Conservation (phyloP, 1,140 invertebrate species). For the Orchestia grillus region DNA sequence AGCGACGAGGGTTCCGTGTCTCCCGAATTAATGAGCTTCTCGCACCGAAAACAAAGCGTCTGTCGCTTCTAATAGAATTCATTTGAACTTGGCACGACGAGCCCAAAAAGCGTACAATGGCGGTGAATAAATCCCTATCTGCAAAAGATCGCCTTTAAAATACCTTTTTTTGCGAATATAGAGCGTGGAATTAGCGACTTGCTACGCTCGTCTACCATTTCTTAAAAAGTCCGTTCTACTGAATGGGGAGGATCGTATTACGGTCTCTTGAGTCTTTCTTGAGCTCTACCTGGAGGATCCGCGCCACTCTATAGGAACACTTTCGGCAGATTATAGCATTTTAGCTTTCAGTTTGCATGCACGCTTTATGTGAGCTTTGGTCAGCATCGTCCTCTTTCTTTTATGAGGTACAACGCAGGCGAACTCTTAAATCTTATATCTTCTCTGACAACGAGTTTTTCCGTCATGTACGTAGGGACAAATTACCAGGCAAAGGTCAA, state of each 20-base stretch:
- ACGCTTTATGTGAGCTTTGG: neutral
- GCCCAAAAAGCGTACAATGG: slow-evolving; percentile 42
- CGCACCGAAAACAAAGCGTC: slow-evolving; percentile 22
- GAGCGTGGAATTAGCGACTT: neutral
- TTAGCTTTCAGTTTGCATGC: neutral
- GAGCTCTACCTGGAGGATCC: neutral
- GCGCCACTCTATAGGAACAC: neutral
- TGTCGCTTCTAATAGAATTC: slow-evolving; percentile 50
- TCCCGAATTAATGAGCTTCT: slow-evolving; percentile 10
- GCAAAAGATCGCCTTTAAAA: neutral
- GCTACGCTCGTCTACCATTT: neutral
- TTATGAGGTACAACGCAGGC: neutral
- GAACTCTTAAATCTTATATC: too few relatives aligned
- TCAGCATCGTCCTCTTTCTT: neutral
- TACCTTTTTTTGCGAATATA: slow-evolving; percentile 17
- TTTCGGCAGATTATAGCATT: neutral
- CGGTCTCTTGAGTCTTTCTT: neutral
- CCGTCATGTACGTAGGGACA: too few relatives aligned
- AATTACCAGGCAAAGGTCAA: too few relatives aligned
- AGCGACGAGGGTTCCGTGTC: neutral
- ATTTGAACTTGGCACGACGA: neutral
- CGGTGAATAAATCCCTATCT: slow-evolving; percentile 12
- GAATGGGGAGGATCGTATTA: neutral
- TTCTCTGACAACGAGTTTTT: too few relatives aligned
- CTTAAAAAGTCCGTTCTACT: neutral